Evolutionary conservation across 2,113 vertebrate species (phyloP), one percentile per base, ranked within the genome.

Genomic region (Caranx melampygus): DNA sequence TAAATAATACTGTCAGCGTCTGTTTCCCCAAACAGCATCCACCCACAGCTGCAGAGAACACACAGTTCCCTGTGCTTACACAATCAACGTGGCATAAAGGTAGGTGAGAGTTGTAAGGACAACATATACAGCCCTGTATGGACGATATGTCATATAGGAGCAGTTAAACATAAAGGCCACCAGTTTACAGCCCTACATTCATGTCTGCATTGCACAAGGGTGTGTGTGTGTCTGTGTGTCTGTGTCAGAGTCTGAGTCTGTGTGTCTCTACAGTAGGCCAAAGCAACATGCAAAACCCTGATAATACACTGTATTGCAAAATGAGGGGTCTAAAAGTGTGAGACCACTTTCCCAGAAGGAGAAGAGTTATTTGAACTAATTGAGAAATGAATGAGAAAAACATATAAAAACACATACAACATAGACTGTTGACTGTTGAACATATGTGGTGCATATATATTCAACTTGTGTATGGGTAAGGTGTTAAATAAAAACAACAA

Each of bases 21-120:
- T 44, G 60, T 52, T 78, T 78, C 70, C 45, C 34, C 5, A 40
- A 71, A 76, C 3, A 40, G 35, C 55, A 47, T 67, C 78, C 63
- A 42, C 67, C 78, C 72, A 72, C 55, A 3, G 37, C 31, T 64
- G 0, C 8, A 6, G 51, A 49, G 72, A 54, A 76, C 72, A 16
- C 12, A 52, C 34, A 1, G 74, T 71, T 74, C 63, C 18, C n/a
- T 51, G 1, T 34, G 40, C 15, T 70, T 42, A 64, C 40, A 35
- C 64, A 54, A 58, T 42, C 33, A 42, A 4, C 54, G 42, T 54
- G 18, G 44, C 0, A 49, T 13, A 61, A 40, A 78, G 49, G 51
- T 12, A 47, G 4, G 20, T 2, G 47, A 21, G 3, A 21, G 20
- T 8, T 44, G 26, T 26, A 26, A 26, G n/a, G 18, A 49, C 64